Percentiles rank a stretch among this genome's conserved stretches.
Conservation (phyloP, 2,797 vertebrate genomes). For the Otolemur crassicaudatus region DNA sequence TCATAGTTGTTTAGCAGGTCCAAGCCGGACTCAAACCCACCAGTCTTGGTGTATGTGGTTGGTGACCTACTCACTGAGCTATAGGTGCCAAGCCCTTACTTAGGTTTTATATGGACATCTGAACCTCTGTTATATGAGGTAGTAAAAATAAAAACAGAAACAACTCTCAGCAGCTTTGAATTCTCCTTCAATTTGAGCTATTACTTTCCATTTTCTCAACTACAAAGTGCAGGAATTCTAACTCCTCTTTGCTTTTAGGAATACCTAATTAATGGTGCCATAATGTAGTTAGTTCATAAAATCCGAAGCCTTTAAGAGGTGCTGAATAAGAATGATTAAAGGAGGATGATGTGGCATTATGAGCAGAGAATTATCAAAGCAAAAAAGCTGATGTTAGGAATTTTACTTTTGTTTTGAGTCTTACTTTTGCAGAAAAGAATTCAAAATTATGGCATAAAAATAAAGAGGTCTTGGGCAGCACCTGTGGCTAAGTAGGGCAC, state of each 20-base stretch:
- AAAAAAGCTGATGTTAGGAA: neutral
- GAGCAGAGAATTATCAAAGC: neutral
- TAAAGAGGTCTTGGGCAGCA: neutral
- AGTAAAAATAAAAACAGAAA: constrained; percentile 47
- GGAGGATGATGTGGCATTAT: neutral
- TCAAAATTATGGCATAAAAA: constrained; percentile 41
- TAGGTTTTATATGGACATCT: neutral
- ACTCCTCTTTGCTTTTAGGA: neutral
- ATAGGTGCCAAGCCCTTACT: neutral
- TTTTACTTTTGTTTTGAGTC: neutral
- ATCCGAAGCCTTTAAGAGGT: neutral
- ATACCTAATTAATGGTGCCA: neutral
- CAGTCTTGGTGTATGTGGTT: too few relatives aligned
- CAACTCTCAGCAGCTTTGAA: neutral
- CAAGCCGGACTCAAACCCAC: too few relatives aligned
- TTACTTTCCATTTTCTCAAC: neutral
- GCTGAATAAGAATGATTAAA: neutral
- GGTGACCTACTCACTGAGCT: too few relatives aligned
- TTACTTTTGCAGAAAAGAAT: neutral
- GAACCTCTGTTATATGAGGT: neutral
- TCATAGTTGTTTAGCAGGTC: too few relatives aligned
- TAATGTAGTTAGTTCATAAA: neutral
- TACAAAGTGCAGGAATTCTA: neutral
- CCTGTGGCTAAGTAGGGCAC: too few relatives aligned
- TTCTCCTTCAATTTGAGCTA: constrained; percentile 25